Evolutionary conservation across 1,140 invertebrate genomes (phyloP), one percentile per base, ranked within the genome.

Genomic region (Micrasema minimum): DNA sequence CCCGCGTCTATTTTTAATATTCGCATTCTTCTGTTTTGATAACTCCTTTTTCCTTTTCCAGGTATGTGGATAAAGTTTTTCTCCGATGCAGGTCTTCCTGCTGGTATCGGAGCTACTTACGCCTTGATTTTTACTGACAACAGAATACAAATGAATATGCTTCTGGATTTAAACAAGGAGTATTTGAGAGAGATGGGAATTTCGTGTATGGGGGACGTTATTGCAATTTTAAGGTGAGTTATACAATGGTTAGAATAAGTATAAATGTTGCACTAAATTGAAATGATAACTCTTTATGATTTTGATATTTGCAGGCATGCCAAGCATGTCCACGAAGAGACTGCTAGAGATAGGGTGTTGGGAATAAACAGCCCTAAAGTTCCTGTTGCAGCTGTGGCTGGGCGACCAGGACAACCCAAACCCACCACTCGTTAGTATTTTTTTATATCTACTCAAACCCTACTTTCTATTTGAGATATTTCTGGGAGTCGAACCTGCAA

Each of bases 121-220:
- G 93, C 93, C 0, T 83, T 93, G 23, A 90, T 89, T n/a, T 95
- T 95, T 79, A 88, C 88, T 2, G 91, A 94, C 75, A 93, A 95
- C 80, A 85, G 93, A 57, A 95, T 95, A 35, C 88, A 90, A 77
- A 87, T 87, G 75, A 90, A 93, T 76, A 95, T 95, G 93, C 78
- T 95, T 20, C 78, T 90, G 48, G 93, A 95, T 79, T 81, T 95
- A 1, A 93, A 90, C 71, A 94, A 93, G 78, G 92, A 94, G 77
- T 92, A 93, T 77, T 81, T 95, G 6, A 87, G 87, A 70, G 92
- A 94, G 76, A 94, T 95, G 92, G 93, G 91, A 1, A 93, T 95
- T 4, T 87, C 87, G 0, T 83, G 90, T 14, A 91, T 95, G 87
- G 93, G 93, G 12, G 93, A 95, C 82, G 88, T 94, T 51, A 94